phyloP scores from a whole-genome alignment of 2,113 vertebrate species.

The Ardeotis arabs region DNA sequence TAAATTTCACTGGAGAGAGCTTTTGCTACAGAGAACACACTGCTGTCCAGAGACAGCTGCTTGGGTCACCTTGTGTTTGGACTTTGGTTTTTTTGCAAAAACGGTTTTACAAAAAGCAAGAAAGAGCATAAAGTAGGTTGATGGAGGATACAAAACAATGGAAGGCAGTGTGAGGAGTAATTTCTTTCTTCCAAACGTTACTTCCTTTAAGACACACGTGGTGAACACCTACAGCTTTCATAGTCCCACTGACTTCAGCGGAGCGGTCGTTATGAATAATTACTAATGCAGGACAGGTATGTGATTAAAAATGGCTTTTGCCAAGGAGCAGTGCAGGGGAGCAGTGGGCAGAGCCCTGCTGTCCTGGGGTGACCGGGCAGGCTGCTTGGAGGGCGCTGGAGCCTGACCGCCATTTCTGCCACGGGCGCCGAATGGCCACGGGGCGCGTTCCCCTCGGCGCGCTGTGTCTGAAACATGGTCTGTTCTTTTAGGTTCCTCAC shows the following conservation, averaged over 20 bases:
- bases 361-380: neutral
- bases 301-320: neutral
- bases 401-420: neutral
- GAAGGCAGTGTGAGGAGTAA: neutral
- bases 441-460: neutral
- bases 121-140: neutral
- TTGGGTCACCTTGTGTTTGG: conserved; percentile 44
- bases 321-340: neutral
- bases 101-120: neutral
- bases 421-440: neutral
- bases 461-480: rapidly evolving
- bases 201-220: neutral
- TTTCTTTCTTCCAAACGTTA: neutral
- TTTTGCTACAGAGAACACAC: neutral
- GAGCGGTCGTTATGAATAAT: neutral
- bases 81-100: neutral
- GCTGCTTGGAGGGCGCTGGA: neutral
- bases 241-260: neutral
- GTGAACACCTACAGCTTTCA: neutral
- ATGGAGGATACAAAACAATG: neutral
- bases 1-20: neutral
- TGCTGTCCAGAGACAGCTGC: neutral
- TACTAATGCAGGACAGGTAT: neutral
- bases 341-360: neutral
- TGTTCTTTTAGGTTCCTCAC: neutral